These are phyloP conservation scores for Physella acuta DNA, from an alignment of 1,140 invertebrate genomes.

Conservation along the genomic window DNA sequence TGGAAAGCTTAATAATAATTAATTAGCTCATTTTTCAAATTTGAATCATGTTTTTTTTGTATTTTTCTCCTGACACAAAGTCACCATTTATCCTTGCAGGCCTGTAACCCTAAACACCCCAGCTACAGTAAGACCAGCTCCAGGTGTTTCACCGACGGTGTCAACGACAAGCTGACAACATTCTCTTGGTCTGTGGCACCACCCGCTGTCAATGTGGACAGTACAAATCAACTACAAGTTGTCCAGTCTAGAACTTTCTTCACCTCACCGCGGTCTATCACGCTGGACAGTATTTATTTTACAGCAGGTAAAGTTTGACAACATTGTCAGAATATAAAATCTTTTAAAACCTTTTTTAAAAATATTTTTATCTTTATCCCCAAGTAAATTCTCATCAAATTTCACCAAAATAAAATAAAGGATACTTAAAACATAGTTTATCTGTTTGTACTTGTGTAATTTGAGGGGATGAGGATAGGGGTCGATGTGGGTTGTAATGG, in stretches of 20 bases:
- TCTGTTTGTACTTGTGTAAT: no score
- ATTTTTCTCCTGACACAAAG: background rate
- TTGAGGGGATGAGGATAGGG: no score
- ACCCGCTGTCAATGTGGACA: constrained; percentile 47
- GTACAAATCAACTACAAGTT: constrained; percentile 48
- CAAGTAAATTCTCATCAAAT: no score
- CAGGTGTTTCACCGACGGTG: constrained; percentile 55
- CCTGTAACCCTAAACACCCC: constrained; percentile 60
- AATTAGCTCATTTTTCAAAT: no score
- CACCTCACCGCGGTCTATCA: constrained; percentile 50
- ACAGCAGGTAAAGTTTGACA: constrained; percentile 53
- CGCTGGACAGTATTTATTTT: constrained; percentile 61
- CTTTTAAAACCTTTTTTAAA: no score
- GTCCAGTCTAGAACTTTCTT: constrained; percentile 58
- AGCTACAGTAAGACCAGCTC: constrained; percentile 50
- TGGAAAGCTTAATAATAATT: no score
- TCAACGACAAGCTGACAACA: constrained; percentile 56
- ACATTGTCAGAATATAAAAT: no score
- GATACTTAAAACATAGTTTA: no score
- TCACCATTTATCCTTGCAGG: constrained; percentile 38
- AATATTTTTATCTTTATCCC: no score
- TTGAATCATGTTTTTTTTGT: no score
- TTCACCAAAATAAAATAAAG: no score
- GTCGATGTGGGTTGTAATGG: no score
- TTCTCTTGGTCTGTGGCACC: constrained; percentile 58